Evolutionary conservation across 2,113 vertebrate genomes (phyloP), one percentile per base, ranked within the genome.

Genomic region (Triplophysa siluroides): DNA sequence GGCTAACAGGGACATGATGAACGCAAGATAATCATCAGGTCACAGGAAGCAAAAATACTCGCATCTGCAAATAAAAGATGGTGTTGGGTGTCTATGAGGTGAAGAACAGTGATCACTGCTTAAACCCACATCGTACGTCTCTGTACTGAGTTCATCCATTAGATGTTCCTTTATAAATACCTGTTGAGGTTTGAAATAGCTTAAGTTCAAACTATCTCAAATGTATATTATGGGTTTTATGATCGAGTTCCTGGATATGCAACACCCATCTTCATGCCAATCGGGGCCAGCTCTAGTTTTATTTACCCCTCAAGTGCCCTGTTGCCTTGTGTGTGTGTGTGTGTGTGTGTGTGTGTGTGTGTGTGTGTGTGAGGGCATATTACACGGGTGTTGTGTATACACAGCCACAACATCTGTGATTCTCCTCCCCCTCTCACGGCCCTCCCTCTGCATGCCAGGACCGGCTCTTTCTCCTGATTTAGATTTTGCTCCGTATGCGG

Each of bases 391-490:
- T 72, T 75, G 65, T 83, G 69, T 80, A 58, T n/a, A 81, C 75
- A 81, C 38, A 74, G 9, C 24, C 29, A 52, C 52, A 70, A 41
- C 84, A 83, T 78, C 45, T 74, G 72, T 56, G 67, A 45, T 24
- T 67, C 84, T 80, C 79, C 66, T 43, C 82, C 84, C 84, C 82
- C 79, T 26, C 43, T 24, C 52, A 29, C 6, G 52, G 14, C 68
- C 62, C 67, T 52, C 82, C 72, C 71, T 79, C 74, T 79, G 82
- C 76, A 63, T 86, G 82, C 76, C 67, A 73, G 79, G 68, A 52
- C 70, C 45, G 43, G 38, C 73, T 69, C 56, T 68, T 33, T 58
- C 52, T 81, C 79, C 82, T 76, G 68, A 86, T 83, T 86, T 86
- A 83, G 84, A 74, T 61, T 23, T 21, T 76, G 47, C 52, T 58